phyloP scores from a whole-genome alignment of 2,888 invertebrate species.

The Branchellion lobata region DNA sequence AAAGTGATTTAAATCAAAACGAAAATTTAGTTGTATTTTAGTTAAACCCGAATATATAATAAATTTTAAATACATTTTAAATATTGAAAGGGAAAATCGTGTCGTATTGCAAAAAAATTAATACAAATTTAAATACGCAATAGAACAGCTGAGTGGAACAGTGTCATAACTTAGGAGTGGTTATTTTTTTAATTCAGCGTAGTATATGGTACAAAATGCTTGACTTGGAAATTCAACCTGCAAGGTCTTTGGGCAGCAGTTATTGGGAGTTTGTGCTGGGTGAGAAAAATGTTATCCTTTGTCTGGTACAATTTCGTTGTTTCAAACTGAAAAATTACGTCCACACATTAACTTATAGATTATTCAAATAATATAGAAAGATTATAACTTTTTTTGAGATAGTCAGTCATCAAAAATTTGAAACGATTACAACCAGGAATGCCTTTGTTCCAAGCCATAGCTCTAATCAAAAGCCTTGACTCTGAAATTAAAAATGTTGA shows the following conservation, averaged over 20 bases:
- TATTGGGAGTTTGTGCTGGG: conserved; percentile 96
- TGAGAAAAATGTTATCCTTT: conserved; percentile 65
- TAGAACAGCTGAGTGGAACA: neutral
- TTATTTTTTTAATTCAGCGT: neutral
- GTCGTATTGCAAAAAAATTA: too few species aligned
- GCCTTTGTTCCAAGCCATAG: conserved; percentile 96
- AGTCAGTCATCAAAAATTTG: too few species aligned
- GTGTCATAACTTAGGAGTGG: neutral
- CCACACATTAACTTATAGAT: too few species aligned
- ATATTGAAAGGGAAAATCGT: too few species aligned
- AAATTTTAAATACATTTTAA: too few species aligned
- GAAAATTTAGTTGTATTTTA: too few species aligned
- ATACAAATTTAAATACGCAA: neutral
- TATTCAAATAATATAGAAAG: neutral
- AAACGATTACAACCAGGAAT: conserved; percentile 81
- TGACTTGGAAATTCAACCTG: conserved; percentile 93
- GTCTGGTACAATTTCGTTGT: too few species aligned
- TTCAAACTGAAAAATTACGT: too few species aligned
- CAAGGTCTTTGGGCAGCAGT: conserved; percentile 81
- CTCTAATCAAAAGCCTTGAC: conserved; percentile 93
- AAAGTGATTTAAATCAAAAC: too few species aligned
- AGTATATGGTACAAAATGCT: conserved; percentile 67
- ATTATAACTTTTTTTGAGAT: too few species aligned
- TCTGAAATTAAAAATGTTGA: conserved; percentile 90
- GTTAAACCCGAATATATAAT: too few species aligned